Evolutionary conservation across 92 coral and sea anemone species (phyloP).

Genomic region (Paragorgia papillata): DNA sequence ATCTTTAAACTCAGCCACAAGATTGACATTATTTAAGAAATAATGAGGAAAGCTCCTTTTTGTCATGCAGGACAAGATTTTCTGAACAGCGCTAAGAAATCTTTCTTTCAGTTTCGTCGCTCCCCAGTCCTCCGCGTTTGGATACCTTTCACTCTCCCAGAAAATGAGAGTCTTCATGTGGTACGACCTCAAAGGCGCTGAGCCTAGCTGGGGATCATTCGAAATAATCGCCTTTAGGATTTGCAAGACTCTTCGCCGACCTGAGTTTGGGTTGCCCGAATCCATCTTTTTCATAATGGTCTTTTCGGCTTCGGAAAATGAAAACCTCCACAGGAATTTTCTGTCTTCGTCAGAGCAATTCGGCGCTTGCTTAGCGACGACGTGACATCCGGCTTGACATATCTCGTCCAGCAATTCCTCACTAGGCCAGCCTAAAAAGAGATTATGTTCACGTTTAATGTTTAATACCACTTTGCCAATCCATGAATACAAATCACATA

Average conservation of each 20-base stretch:
- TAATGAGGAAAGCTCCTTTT: slow-evolving; percentile 64
- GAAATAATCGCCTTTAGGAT: slow-evolving; percentile 58
- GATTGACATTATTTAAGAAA: slow-evolving; percentile 61
- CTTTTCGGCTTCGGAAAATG: slow-evolving; percentile 75
- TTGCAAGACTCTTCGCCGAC: slow-evolving; percentile 68
- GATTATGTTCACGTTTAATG: too few species aligned
- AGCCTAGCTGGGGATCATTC: slow-evolving; percentile 36
- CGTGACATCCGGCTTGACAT: slow-evolving; percentile 61
- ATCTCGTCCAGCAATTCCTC: slow-evolving; percentile 40
- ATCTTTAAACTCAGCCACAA: slow-evolving; percentile 53
- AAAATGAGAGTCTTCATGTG: slow-evolving; percentile 75
- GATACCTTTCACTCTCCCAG: slow-evolving; percentile 70
- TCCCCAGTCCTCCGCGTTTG: slow-evolving; percentile 53
- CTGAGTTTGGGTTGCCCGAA: slow-evolving; percentile 55
- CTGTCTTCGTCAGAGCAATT: slow-evolving; percentile 34
- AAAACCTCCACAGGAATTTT: slow-evolving; percentile 61
- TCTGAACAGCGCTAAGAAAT: slow-evolving; percentile 52
- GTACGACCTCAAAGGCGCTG: slow-evolving; percentile 69
- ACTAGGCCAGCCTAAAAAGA: slow-evolving; percentile 66
- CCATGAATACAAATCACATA: too few species aligned
- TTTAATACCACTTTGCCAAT: too few species aligned
- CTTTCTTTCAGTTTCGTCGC: slow-evolving; percentile 38
- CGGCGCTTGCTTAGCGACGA: slow-evolving; percentile 75
- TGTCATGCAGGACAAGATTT: slow-evolving; percentile 51
- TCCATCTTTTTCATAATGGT: slow-evolving; percentile 51